Conservation (phyloP, 1,140 invertebrate genomes). For the Musca vetustissima region DNA sequence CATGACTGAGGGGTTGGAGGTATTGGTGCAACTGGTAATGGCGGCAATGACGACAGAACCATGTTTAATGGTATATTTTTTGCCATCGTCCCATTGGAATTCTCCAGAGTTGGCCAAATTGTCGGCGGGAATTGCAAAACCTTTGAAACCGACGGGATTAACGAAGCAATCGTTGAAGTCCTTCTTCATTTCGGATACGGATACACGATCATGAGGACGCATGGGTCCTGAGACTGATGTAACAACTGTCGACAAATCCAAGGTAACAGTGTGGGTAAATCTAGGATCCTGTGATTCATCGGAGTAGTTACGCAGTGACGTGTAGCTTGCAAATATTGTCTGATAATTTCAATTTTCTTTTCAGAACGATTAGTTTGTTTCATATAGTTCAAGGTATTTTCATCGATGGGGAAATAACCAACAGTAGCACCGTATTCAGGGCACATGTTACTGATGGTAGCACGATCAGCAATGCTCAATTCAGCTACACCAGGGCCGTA, state of each 20-base stretch:
- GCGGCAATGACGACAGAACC: conserved; percentile 96
- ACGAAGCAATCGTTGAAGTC: conserved; percentile 87
- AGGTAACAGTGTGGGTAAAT: conserved; percentile 83
- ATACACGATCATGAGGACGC: conserved; percentile 92
- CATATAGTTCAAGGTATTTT: conserved; percentile 81
- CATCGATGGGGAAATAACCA: conserved; percentile 94
- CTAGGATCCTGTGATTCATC: conserved; percentile 79
- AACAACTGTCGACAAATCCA: conserved; percentile 87
- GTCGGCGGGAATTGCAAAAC: conserved; percentile 78
- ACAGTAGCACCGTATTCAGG: conserved; percentile 97
- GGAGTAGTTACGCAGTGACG: conserved; percentile 81
- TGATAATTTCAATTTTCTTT: conserved; percentile 80
- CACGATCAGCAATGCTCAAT: conserved; percentile 92
- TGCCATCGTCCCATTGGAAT: conserved; percentile 81
- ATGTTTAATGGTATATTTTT: conserved; percentile 83
- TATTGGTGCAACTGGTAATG: conserved; percentile 98
- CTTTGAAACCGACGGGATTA: conserved; percentile 96
- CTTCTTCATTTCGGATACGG: conserved; percentile 84
- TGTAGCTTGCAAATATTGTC: conserved; percentile 79
- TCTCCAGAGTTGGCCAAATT: conserved; percentile 68
- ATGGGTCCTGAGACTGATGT: conserved; percentile 96
- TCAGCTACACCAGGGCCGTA: conserved; percentile 89
- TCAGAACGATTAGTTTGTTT: conserved; percentile 84
- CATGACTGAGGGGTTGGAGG: conserved; percentile 97
- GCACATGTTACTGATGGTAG: conserved; percentile 96